A percentile compares a stretch with the other conserved stretches of the same genome.
Conservation (phyloP, 2,797 vertebrate genomes). For the Balearica regulorum region DNA sequence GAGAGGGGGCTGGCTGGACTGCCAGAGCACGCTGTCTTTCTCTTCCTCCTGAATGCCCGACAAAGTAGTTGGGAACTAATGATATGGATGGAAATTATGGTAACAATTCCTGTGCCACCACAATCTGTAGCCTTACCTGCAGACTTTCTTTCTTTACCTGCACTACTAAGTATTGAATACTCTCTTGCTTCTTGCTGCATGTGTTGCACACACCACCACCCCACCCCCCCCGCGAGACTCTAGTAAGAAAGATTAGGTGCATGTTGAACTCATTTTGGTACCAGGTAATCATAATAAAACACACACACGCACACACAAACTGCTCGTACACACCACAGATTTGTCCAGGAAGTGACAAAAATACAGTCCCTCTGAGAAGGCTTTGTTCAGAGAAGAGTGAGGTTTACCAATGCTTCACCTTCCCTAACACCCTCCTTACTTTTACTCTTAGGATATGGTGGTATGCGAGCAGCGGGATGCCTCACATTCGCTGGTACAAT, state of each 20-base stretch:
- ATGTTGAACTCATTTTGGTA: not conserved
- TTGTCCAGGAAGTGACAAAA: not conserved
- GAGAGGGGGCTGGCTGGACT: not conserved
- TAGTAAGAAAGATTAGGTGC: not conserved
- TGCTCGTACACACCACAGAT: not conserved
- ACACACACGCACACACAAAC: not conserved
- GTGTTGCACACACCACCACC: accelerated
- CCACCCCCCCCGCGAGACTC: not conserved
- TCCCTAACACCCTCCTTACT: not conserved
- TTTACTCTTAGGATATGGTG: not conserved
- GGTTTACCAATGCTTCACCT: not conserved
- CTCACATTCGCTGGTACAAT: not conserved
- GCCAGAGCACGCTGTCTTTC: not conserved
- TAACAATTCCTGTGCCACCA: slow-evolving; percentile 17
- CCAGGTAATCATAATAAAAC: not conserved
- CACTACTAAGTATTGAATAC: not conserved
- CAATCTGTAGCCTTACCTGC: not conserved
- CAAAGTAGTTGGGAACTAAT: slow-evolving; percentile 7
- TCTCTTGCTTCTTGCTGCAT: not conserved
- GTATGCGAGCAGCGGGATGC: not conserved
- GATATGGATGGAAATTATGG: slow-evolving; percentile 12
- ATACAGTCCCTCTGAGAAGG: not conserved
- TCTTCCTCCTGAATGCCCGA: slow-evolving; percentile 11
- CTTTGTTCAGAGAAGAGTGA: not conserved
- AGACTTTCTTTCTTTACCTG: slow-evolving; percentile 5